phyloP scores from a whole-genome alignment of 1,140 invertebrate species.

The Muscidifurax raptorellus region DNA sequence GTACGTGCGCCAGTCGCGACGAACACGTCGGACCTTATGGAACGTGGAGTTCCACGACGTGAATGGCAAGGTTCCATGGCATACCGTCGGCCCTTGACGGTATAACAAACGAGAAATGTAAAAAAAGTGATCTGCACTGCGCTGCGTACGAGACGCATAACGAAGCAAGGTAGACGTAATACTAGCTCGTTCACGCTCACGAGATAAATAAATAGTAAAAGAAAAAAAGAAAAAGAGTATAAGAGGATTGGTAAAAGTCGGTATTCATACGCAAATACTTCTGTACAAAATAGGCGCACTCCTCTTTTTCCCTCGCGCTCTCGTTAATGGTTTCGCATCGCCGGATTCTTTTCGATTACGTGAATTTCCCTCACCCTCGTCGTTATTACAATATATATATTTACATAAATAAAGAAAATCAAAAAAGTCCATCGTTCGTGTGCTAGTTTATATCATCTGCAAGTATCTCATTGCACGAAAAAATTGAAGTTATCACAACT shows the following conservation, averaged over 20 bases:
- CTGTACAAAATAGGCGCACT: constrained; percentile 64
- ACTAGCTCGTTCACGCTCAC: constrained; percentile 43
- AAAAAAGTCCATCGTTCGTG: constrained; percentile 12
- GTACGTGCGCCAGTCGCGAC: no score
- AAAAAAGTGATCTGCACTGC: constrained; percentile 56
- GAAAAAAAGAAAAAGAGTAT: constrained; percentile 37
- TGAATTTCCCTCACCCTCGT: constrained; percentile 44
- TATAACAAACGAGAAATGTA: constrained; percentile 54
- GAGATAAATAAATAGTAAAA: constrained; percentile 69
- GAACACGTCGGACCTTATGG: no score
- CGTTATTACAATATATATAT: constrained; percentile 37
- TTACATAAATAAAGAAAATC: constrained; percentile 36
- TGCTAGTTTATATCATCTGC: constrained; percentile 40
- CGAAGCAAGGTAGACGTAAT: constrained; percentile 28
- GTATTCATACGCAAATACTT: constrained; percentile 71
- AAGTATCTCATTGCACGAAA: constrained; percentile 61
- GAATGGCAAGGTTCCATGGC: constrained; percentile 72
- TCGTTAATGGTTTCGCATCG: background rate
- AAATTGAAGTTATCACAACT: constrained; percentile 60
- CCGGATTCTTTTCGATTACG: constrained; percentile 10
- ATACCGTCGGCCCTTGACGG: constrained; percentile 62
- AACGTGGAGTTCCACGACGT: constrained; percentile 59
- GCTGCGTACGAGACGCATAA: constrained; percentile 51
- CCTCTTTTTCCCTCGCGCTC: background rate
- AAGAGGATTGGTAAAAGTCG: constrained; percentile 57